Conservation (phyloP, 2,113 vertebrate species). For the Gulo gulo region DNA sequence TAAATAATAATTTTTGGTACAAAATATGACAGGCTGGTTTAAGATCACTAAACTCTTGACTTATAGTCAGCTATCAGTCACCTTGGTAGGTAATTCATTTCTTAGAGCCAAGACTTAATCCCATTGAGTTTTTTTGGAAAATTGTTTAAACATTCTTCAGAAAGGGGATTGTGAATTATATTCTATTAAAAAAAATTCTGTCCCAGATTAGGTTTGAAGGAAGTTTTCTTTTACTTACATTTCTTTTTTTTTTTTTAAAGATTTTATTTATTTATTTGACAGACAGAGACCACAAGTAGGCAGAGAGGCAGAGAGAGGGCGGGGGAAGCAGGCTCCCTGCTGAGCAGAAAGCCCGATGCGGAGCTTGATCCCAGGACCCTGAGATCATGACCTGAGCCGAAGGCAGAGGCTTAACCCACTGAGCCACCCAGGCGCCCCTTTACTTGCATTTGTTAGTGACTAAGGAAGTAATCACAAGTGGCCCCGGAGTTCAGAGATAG, state of each 20-base stretch:
- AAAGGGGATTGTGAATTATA: not conserved
- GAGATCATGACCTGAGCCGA: no score
- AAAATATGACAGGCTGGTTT: not conserved
- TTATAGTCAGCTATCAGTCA: not conserved
- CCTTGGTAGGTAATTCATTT: conserved; percentile 7
- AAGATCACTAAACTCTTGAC: conserved; percentile 1
- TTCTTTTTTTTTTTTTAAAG: no score
- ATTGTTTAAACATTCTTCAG: conserved; percentile 2
- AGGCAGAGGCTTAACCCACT: no score
- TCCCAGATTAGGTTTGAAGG: not conserved
- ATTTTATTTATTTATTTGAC: no score
- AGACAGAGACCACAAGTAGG: no score
- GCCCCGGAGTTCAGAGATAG: not conserved
- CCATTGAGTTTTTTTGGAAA: not conserved
- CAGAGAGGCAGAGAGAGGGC: no score
- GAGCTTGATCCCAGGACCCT: no score
- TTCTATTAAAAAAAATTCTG: not conserved
- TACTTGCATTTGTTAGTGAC: not conserved
- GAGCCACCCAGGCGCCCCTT: no score
- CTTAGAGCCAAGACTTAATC: not conserved
- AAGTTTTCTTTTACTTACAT: conserved; percentile 2
- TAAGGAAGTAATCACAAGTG: not conserved
- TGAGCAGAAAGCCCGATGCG: no score
- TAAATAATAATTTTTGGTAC: conserved; percentile 14
- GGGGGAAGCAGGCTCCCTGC: no score